Percentiles rank a stretch among this genome's conserved stretches.
Conservation (phyloP, 2,797 vertebrate species). For the Heterohyrax brucei region DNA sequence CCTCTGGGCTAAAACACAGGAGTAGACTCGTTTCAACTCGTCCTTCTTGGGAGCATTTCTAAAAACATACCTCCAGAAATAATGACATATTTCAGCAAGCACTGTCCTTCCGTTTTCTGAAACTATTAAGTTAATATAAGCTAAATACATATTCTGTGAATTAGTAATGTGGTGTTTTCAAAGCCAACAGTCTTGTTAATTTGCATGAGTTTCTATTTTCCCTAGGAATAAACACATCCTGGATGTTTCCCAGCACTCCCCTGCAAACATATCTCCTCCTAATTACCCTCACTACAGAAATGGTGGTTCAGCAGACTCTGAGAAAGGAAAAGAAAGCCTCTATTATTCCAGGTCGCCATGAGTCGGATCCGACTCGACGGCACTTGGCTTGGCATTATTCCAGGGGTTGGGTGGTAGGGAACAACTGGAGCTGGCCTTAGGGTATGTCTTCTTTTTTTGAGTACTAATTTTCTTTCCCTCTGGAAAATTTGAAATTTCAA, state of each 20-base stretch:
- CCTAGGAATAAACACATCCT: constrained; percentile 78
- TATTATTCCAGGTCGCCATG: constrained; percentile 56
- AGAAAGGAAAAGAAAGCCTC: constrained; percentile 67
- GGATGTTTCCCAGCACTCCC: constrained; percentile 70
- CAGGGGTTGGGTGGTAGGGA: background rate
- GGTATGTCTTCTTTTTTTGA: constrained; percentile 64
- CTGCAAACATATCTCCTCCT: constrained; percentile 72
- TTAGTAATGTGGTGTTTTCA: constrained; percentile 82
- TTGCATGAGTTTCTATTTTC: constrained; percentile 77
- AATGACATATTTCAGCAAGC: constrained; percentile 84
- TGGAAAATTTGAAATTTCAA: constrained; percentile 54
- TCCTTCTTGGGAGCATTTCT: constrained; percentile 86
- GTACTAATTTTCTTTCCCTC: constrained; percentile 38
- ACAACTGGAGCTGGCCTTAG: constrained; percentile 17
- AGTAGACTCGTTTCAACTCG: constrained; percentile 89
- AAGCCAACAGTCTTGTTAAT: constrained; percentile 80
- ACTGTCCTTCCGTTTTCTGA: constrained; percentile 75
- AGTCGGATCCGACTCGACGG: no score
- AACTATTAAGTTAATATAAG: constrained; percentile 85
- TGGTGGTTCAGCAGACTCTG: background rate
- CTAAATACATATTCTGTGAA: constrained; percentile 71
- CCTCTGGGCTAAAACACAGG: constrained; percentile 88
- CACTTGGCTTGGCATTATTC: no score
- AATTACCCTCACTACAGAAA: constrained; percentile 65
- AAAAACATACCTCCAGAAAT: constrained; percentile 86